Conservation (phyloP, 2,797 vertebrate species). For the Microcaecilia unicolor region DNA sequence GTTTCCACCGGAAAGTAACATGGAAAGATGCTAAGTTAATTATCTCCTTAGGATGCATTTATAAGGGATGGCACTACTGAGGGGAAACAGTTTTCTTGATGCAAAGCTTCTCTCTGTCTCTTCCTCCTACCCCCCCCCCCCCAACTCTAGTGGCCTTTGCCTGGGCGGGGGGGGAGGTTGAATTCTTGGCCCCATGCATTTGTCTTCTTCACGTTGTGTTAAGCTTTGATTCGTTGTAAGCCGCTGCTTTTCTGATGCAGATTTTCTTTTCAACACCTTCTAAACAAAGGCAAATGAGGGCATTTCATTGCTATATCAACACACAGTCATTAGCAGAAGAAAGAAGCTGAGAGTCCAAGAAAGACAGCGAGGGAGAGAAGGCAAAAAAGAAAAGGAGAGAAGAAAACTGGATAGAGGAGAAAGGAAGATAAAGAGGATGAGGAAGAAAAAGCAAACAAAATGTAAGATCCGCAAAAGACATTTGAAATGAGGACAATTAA, state of each 20-base stretch:
- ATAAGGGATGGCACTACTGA: too few species aligned
- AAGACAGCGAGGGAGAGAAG: accelerated
- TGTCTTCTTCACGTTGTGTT: constrained; percentile 1
- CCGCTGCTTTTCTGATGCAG: constrained; percentile 45
- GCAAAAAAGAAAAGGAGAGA: background rate
- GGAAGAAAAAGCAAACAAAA: too few species aligned
- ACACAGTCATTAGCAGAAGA: constrained; percentile 53
- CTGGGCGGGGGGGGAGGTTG: background rate
- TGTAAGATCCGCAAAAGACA: too few species aligned
- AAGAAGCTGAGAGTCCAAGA: constrained; percentile 8
- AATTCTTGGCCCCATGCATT: constrained; percentile 17
- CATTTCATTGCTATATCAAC: constrained; percentile 55
- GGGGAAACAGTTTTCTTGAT: too few species aligned
- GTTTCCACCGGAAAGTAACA: too few species aligned
- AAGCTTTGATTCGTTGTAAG: constrained; percentile 23
- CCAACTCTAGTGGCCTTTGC: background rate
- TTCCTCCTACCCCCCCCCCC: background rate
- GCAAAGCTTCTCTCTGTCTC: too few species aligned
- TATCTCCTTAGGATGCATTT: too few species aligned
- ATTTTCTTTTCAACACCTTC: constrained; percentile 62
- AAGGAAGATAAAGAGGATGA: too few species aligned
- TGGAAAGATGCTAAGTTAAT: too few species aligned
- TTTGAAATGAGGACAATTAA: too few species aligned
- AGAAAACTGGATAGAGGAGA: too few species aligned
- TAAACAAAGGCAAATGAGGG: constrained; percentile 66